These are phyloP conservation scores for Eurosta solidaginis DNA, from an alignment of 1,140 invertebrate species.

Conservation along the genomic window DNA sequence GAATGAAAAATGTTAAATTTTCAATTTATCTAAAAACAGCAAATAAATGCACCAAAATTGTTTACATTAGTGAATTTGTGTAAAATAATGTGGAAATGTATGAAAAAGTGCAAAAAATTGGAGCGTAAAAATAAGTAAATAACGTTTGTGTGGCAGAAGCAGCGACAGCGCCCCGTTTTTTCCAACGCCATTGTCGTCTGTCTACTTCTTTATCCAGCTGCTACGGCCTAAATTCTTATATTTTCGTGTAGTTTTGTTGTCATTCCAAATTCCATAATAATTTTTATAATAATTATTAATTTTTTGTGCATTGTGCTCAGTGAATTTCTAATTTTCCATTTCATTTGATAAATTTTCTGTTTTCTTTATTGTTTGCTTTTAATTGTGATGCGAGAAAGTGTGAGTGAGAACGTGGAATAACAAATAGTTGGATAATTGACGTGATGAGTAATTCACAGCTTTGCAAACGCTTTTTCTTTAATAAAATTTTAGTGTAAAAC, in stretches of 20 bases:
- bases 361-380: not conserved
- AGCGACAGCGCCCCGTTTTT: slow-evolving; percentile 22
- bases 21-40: not conserved
- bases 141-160: slow-evolving; percentile 3
- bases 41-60: not conserved
- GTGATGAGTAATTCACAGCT: not conserved
- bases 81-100: not conserved
- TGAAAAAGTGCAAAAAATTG: not conserved
- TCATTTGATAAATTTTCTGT: not conserved
- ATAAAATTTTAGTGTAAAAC: not conserved
- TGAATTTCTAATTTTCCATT: not conserved
- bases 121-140: not conserved
- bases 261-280: not conserved
- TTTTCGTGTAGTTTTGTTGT: not conserved
- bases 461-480: not conserved
- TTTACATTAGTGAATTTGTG: not conserved
- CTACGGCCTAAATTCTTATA: not conserved
- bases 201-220: not conserved
- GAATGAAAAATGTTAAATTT: slow-evolving; percentile 14
- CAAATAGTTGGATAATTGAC: not conserved
- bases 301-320: not conserved
- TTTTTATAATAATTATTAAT: not conserved
- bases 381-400: not conserved
- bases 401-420: not conserved
- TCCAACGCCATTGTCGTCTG: not conserved